Evolutionary conservation across 2,888 invertebrate species (phyloP).

Genomic region (Strigamia transsilvanica): DNA sequence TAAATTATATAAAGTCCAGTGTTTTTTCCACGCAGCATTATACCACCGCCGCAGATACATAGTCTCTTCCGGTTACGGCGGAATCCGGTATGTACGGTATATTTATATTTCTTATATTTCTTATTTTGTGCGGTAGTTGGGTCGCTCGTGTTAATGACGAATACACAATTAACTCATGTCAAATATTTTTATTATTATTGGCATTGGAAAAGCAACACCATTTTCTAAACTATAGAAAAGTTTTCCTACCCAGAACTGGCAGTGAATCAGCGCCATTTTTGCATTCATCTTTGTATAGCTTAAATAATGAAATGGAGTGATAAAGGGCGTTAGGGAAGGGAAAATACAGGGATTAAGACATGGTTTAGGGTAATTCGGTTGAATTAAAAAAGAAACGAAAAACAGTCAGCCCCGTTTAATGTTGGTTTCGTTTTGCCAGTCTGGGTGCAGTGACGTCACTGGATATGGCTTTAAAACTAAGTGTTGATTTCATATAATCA

Average conservation of each 20-base stretch:
- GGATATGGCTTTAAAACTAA: slow-evolving; percentile 44
- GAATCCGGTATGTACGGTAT: no score
- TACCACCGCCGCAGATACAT: no score
- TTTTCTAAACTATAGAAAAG: slow-evolving; percentile 46
- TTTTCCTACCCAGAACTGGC: slow-evolving; percentile 45
- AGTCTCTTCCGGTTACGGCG: no score
- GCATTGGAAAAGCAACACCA: slow-evolving; percentile 49
- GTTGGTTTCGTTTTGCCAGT: slow-evolving; percentile 6
- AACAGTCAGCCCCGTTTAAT: background rate
- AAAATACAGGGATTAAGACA: background rate
- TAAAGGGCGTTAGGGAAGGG: background rate
- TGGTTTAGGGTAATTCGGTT: background rate
- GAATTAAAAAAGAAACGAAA: background rate
- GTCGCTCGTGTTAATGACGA: background rate
- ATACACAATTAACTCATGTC: background rate
- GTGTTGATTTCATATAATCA: slow-evolving; percentile 47
- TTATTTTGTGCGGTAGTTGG: background rate
- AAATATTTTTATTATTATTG: slow-evolving; percentile 41
- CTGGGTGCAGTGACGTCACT: slow-evolving; percentile 40
- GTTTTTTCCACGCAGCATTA: no score
- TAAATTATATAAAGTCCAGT: no score
- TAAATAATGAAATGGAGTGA: slow-evolving; percentile 25
- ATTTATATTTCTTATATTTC: no score
- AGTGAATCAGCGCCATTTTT: slow-evolving; percentile 46
- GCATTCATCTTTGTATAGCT: slow-evolving; percentile 38